These are phyloP conservation scores for Scolanthus callimorphus DNA, from an alignment of 92 coral and sea anemone species.

Conservation along the genomic window DNA sequence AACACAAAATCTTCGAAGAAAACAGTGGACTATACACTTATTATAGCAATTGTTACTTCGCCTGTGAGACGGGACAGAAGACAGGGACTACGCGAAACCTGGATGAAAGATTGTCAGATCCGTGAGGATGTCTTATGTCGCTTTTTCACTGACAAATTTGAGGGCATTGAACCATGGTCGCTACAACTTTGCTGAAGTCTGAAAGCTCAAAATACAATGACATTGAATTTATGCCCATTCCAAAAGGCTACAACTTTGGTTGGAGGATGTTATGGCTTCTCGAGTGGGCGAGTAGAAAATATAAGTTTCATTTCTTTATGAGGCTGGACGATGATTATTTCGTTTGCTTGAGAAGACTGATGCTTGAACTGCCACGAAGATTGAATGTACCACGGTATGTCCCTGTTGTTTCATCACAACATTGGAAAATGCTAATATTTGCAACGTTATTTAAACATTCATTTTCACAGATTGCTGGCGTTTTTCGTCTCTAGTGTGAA, in stretches of 20 bases:
- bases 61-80: conserved; percentile 77
- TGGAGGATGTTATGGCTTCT: conserved; percentile 81
- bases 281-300: conserved; percentile 71
- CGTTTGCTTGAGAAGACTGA: conserved; percentile 72
- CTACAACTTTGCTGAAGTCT: conserved; percentile 27
- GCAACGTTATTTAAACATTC: too few species aligned
- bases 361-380: conserved; percentile 70
- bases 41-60: conserved; percentile 80
- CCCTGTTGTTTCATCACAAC: too few species aligned
- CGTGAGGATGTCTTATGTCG: conserved; percentile 60
- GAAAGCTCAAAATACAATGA: conserved; percentile 57
- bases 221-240: conserved; percentile 67
- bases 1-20: neutral
- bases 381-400: conserved; percentile 1
- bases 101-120: conserved; percentile 63
- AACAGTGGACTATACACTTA: conserved; percentile 13
- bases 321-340: conserved; percentile 93
- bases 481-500: too few species aligned
- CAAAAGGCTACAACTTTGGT: conserved; percentile 86
- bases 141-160: conserved; percentile 75
- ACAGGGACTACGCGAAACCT: conserved; percentile 79
- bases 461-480: too few species aligned
- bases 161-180: conserved; percentile 64
- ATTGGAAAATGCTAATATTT: too few species aligned
- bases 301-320: conserved; percentile 72